Base-by-base conservation (phyloP, 64 coral and sea anemone species). In the Orbicella faveolata region DNA sequence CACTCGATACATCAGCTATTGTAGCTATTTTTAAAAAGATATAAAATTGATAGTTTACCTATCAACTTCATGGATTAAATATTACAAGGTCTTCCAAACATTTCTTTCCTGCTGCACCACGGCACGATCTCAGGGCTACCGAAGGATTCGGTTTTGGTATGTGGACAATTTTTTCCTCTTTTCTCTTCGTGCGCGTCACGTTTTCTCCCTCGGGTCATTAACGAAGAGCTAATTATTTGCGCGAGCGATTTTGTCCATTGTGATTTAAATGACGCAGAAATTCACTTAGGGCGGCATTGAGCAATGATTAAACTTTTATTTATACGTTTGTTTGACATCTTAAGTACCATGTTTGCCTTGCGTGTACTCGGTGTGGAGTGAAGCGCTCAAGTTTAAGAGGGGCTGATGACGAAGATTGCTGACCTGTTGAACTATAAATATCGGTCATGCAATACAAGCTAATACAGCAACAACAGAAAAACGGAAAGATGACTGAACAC, bases 241-340 rank as follows among this genome's bases (percentile, higher is more conserved):
- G 65, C 82, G 82, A 85, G 63, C 37, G 65, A 25, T 85, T 85
- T 70, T 26, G 36, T 15, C 36, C 41, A 52, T 85, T 85, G 82
- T 85, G 64, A 85, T 85, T 68, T 20, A 85, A 85, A 72, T 73
- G 64, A 21, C 8, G 0, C 35, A 6, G 20, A n/a, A 6, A 72
- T 70, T 1, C 51, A 72, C 13, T 53, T 20, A 68, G 17, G 20
- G 82, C 65, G 65, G 63, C n/a, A 52, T 85, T 85, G 82, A 52
- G 65, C 65, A 73, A 72, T 72, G 19, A 34, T 85, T 85, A 33
- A 39, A 72, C 44, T 39, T 85, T 85, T 85, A 85, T 85, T 72
- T 73, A 72, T 39, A 70, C 51, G 64, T 72, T 85, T 85, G 41
- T 85, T 82, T 85, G 62, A 25, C 65, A 52, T 70, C 44, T 72